Conservation (phyloP, 2,888 invertebrate species). For the Mimumesa dahlbomi region DNA sequence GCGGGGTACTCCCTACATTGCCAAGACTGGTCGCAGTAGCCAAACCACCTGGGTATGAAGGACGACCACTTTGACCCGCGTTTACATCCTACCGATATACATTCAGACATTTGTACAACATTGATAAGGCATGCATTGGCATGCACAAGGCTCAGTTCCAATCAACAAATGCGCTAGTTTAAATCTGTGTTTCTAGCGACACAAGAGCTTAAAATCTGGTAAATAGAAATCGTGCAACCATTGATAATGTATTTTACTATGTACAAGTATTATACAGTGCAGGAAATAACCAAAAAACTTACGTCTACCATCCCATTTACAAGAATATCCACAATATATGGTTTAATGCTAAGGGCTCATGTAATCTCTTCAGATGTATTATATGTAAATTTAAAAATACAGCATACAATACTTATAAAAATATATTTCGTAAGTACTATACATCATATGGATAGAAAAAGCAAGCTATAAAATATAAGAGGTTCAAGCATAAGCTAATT, state of each 20-base stretch:
- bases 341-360: neutral
- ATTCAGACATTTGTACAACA: constrained; percentile 79
- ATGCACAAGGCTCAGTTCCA: constrained; percentile 73
- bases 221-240: constrained; percentile 9
- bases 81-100: constrained; percentile 79
- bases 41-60: constrained; percentile 77
- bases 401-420: constrained; percentile 9
- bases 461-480: constrained; percentile 37
- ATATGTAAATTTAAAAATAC: neutral
- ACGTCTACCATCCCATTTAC: constrained; percentile 7
- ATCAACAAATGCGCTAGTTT: constrained; percentile 70
- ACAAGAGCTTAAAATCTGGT: constrained; percentile 2
- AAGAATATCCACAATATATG: constrained; percentile 4
- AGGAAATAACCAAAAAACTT: constrained; percentile 8
- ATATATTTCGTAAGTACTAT: constrained; percentile 2
- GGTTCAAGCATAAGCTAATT: constrained; percentile 51
- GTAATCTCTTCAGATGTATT: neutral
- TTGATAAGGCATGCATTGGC: constrained; percentile 76
- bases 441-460: constrained; percentile 12
- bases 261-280: neutral
- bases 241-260: constrained; percentile 8
- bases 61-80: constrained; percentile 78
- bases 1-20: constrained; percentile 76
- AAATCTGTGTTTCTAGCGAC: constrained; percentile 18
- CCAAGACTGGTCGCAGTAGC: constrained; percentile 75